Conservation (phyloP, 2,888 invertebrate species). For the Cerastis leucographa region DNA sequence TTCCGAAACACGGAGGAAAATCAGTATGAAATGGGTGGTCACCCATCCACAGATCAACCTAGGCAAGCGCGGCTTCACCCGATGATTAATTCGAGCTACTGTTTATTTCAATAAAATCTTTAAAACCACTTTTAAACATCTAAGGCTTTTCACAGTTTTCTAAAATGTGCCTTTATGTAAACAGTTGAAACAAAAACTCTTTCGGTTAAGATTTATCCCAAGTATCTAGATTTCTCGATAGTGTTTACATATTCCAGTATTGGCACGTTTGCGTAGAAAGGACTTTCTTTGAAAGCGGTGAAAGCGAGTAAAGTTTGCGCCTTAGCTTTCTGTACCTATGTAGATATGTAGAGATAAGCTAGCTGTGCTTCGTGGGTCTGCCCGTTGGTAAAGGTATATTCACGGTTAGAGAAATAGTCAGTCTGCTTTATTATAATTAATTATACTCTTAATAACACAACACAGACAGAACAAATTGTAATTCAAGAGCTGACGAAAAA, state of each 20-base stretch:
- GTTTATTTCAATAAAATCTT: not conserved
- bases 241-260: constrained; percentile 54
- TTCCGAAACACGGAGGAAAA: no score
- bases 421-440: not conserved
- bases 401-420: not conserved
- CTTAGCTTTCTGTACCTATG: constrained; percentile 25
- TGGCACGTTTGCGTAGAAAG: constrained; percentile 45
- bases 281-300: constrained; percentile 52
- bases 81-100: no score
- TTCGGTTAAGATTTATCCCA: not conserved
- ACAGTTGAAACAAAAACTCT: not conserved
- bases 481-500: not conserved
- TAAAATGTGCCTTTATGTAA: not conserved
- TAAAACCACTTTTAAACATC: not conserved
- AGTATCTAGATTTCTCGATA: constrained; percentile 45
- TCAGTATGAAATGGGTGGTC: no score
- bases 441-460: not conserved
- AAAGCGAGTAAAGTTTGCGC: constrained; percentile 36
- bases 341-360: not conserved
- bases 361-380: not conserved
- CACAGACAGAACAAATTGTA: not conserved
- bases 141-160: not conserved
- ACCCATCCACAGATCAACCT: no score
- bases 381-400: not conserved
- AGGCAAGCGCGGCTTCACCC: no score